Evolutionary conservation across 64 coral and sea anemone genomes (phyloP), one percentile per base, ranked within the genome.

Genomic region (Actinia tenebrosa): DNA sequence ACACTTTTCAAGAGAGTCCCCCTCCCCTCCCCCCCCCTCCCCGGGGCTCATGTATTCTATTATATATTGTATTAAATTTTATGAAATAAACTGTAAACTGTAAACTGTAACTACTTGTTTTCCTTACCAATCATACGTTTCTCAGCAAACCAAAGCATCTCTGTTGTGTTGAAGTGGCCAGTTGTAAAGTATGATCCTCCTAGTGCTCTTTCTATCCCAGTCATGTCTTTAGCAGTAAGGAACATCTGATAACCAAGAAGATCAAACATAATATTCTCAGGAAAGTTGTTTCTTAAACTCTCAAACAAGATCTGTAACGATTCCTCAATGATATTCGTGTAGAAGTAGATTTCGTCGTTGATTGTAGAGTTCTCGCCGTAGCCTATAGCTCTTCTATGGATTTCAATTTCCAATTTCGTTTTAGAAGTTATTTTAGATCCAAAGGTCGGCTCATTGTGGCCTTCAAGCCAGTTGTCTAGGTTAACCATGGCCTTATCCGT

Each of bases 171-270:
- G 60, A 95, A 95, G 18, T 86, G 75, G 27, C 93, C 93, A 0
- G 44, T 44, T 42, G 56, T 80, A 58, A 95, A 95, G 66, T 71
- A 95, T 2, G 87, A 80, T 1, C 89, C 93, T 22, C 93, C 93
- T 10, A 95, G 83, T 3, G 93, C 93, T 2, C 93, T 79, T 25
- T 91, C 89, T 10, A 91, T 42, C 0, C 86, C 89, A 7, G 72
- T 63, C 42, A 64, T 90, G 25, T 94, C 92, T 83, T 94, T 94
- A 45, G 82, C 86, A 8, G 71, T 77, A 5, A 90, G 56, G 17
- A 94, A 82, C 88, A 87, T 94, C 68, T 69, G 61, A n/a, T 90
- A 94, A 54, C 79, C 92, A 44, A 90, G 61, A 43, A 88, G 89
- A 23, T 84, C 86, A 18, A 86, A 80, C 25, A 62, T 69, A 50